phyloP scores from a whole-genome alignment of 2,113 vertebrate genomes.

The Salvelinus alpinus region DNA sequence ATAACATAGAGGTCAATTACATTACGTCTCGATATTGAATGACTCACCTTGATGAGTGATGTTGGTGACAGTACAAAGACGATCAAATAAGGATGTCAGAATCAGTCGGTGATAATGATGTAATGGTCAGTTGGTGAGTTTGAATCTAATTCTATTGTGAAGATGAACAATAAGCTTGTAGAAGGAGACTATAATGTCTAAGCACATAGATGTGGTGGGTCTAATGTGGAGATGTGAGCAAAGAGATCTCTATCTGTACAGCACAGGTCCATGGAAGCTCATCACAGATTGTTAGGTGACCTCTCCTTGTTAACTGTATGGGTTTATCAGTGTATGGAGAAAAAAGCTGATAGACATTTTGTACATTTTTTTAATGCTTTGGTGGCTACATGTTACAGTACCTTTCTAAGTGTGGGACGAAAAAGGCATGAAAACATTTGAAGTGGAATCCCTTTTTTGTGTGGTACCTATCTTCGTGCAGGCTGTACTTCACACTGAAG shows the following conservation, averaged over 20 bases:
- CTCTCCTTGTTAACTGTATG: constrained; percentile 40
- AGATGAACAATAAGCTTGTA: too few species aligned
- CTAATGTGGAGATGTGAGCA: background rate
- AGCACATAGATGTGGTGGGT: too few species aligned
- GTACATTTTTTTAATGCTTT: background rate
- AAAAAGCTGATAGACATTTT: background rate
- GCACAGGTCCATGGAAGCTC: constrained; percentile 44
- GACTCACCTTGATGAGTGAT: too few species aligned
- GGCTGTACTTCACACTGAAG: constrained; percentile 82
- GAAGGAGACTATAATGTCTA: too few species aligned
- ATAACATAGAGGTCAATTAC: too few species aligned
- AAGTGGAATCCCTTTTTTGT: background rate
- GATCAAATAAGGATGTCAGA: too few species aligned
- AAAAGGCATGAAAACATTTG: constrained; percentile 18
- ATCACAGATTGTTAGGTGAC: constrained; percentile 53
- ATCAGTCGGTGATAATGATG: too few species aligned
- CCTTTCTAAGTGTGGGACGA: background rate
- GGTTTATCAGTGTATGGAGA: constrained; percentile 33
- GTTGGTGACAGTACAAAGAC: too few species aligned
- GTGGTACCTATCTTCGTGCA: constrained; percentile 48
- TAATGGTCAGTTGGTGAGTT: background rate
- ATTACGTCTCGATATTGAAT: too few species aligned
- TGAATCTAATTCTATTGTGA: too few species aligned
- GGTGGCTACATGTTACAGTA: background rate
- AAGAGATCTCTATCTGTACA: constrained; percentile 54